phyloP scores from a whole-genome alignment of 2,888 invertebrate genomes.

The Asteroscopus sphinx region DNA sequence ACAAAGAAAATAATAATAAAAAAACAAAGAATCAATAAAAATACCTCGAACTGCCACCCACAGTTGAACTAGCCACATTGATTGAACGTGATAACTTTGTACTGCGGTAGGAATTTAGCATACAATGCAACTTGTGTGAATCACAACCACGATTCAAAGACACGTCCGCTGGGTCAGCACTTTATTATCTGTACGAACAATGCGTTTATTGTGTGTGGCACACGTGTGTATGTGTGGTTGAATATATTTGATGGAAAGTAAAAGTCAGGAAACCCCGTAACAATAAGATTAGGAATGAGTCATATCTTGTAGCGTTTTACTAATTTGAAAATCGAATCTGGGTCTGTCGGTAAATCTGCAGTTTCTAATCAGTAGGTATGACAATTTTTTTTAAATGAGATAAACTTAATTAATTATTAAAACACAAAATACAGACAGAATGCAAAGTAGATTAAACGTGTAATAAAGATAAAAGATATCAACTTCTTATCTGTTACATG shows the following conservation, averaged over 20 bases:
- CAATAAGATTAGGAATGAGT: too few relatives aligned
- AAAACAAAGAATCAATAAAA: slow-evolving; percentile 19
- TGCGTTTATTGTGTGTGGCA: slow-evolving; percentile 29
- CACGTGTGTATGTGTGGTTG: slow-evolving; percentile 6
- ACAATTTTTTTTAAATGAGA: too few relatives aligned
- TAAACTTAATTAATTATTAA: too few relatives aligned
- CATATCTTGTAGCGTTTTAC: too few relatives aligned
- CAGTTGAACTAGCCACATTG: background rate
- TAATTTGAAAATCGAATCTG: too few relatives aligned
- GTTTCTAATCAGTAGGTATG: too few relatives aligned
- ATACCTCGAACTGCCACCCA: slow-evolving; percentile 39
- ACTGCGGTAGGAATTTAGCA: slow-evolving; percentile 34
- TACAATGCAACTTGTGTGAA: slow-evolving; percentile 50
- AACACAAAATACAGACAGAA: too few relatives aligned
- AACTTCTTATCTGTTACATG: too few relatives aligned
- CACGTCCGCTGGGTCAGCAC: slow-evolving; percentile 42
- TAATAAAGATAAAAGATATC: too few relatives aligned
- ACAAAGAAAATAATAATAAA: slow-evolving; percentile 37
- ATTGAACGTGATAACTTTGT: slow-evolving; percentile 14
- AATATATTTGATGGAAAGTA: background rate
- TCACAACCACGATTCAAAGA: slow-evolving; percentile 20
- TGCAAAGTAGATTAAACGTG: too few relatives aligned
- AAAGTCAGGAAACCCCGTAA: background rate
- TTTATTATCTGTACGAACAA: slow-evolving; percentile 38
- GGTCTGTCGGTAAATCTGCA: too few relatives aligned